Evolutionary conservation across 2,797 vertebrate species (phyloP).

Genomic region (Anguilla pacifica): DNA sequence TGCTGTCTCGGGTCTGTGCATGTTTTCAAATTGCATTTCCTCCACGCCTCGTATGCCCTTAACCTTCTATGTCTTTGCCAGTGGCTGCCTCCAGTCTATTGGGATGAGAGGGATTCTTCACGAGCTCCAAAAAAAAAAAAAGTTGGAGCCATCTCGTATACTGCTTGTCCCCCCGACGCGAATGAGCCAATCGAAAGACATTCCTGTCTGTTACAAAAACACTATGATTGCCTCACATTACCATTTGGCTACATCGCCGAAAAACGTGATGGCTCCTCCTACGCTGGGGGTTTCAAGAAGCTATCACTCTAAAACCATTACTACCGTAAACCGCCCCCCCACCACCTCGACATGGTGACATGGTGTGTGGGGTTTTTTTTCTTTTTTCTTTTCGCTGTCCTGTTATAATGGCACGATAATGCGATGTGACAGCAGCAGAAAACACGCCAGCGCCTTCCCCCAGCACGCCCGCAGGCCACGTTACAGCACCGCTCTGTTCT

Average conservation of each 20-base stretch:
- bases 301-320: background rate
- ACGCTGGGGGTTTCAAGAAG: background rate
- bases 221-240: background rate
- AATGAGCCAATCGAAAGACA: background rate
- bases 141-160: background rate
- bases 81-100: background rate
- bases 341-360: background rate
- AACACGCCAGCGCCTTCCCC: background rate
- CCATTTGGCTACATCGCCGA: background rate
- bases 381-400: background rate
- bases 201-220: background rate
- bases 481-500: background rate
- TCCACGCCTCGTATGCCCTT: background rate
- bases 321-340: background rate
- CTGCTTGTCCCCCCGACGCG: background rate
- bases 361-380: background rate
- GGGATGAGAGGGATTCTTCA: background rate
- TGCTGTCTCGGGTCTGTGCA: background rate
- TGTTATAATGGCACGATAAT: background rate
- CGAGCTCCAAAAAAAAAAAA: background rate
- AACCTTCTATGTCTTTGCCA: background rate
- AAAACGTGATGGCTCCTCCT: background rate
- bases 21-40: background rate
- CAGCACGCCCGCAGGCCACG: background rate
- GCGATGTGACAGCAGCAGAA: constrained; percentile 5